Base-by-base conservation (phyloP, 1,140 invertebrate genomes). In the Trichogramma pretiosum region DNA sequence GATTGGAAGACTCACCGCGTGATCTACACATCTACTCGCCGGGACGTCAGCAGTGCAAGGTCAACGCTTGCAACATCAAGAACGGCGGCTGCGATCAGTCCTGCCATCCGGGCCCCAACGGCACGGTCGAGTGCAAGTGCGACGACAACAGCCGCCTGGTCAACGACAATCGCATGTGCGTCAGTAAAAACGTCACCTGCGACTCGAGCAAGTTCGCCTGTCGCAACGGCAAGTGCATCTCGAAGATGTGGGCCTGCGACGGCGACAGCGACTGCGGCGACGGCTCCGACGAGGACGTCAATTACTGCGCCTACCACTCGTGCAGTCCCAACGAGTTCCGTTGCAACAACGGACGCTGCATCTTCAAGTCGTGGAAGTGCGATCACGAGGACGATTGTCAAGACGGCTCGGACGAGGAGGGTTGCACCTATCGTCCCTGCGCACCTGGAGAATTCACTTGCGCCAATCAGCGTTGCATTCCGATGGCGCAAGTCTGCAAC, bases 71-170 rank as follows among this genome's bases (percentile, higher is more conserved):
- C 65, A 77, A 79, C 2, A 85, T 91, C 2, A 89, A 87, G 58
- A 99, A 99, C 63, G 95, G 95, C 3, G 95, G 95, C 0, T 98
- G 95, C 65, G 89, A 90, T 2, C 87, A 98, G 46, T 89, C 87
- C 52, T 98, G 94, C 64, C 91, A 95, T 65, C 90, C 91, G 2
- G 86, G 83, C 13, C 76, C 81, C 0, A 89, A 94, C 57, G 82
- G 81, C 43, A 83, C 84, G 10, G 80, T 83, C 0, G 89, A 96
- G 63, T 93, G 92, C 65, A 84, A 83, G 52, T 94, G 91, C 61
- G 83, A 91, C 52, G 85, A 87, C 38, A 83, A 78, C 52, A 86
- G 80, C 3, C 90, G 93, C 62, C 68, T 95, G 1, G 93, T 94
- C 0, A 94, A 95, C 63, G 91, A 94, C 66, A 85, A 87, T 16